Base-by-base conservation (phyloP, 2,888 invertebrate genomes). In the Ophion costatus region DNA sequence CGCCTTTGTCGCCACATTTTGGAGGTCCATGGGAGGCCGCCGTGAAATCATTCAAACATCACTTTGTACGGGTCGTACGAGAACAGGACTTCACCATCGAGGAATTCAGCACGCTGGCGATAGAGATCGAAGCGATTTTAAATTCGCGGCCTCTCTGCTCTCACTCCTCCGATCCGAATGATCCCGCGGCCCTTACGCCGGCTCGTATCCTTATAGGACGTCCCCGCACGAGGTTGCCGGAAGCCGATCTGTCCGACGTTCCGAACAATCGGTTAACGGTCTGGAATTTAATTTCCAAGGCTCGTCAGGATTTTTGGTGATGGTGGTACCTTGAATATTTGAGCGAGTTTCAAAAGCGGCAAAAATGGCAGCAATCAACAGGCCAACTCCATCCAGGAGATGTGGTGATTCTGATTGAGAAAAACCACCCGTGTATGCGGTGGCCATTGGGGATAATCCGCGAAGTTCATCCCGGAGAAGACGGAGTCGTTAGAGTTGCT, bases 131-230 rank as follows among this genome's bases (percentile, higher is more conserved):
- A 24, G 76, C 85, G 2, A 85, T 85, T 24, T 63, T 80, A 20
- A 81, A 87, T 57, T 87, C 79, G 11, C 51, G 82, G n/a, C 83
- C 85, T 14, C 33, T 85, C 7, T 85, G 80, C 63, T 45, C 79
- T 24, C 33, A 82, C 17, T 86, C 82, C 0, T 24, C 82, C 6
- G 85, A 88, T 80, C 85, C 83, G 1, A 86, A 84, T 22, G 85
- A 85, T 77, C 80, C 80, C 3, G 11, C 66, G 2, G 87, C 85
- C 2, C 20, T 85, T 17, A 83, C 86, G 11, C 80, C 83, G n/a
- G 91, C 88, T 38, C 91, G 92, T 84, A 89, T 91, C 79, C 83
- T 92, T 9, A 85, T 91, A 24, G 70, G 76, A 29, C 76, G 83
- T 76, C 85, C 84, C 84, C 88, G 87, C 87, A 85, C 90, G 56